Evolutionary conservation across 1,140 invertebrate species (phyloP), one percentile per base, ranked within the genome.

Genomic region (Zaprionus ornatus): DNA sequence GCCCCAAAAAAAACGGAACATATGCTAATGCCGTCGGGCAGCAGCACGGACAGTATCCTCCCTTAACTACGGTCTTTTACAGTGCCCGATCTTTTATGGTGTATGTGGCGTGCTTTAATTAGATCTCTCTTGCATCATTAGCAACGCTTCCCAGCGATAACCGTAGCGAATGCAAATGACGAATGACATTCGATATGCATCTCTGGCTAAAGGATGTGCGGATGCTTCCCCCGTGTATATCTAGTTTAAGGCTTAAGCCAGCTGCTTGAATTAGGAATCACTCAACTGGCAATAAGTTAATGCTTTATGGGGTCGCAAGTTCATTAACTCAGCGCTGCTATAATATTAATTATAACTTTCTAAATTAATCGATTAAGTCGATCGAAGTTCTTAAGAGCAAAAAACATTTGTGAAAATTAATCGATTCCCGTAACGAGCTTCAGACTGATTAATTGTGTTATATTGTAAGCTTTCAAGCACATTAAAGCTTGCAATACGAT

Each of bases 141-240:
- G 74, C 74, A 77, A 87, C 84, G 84, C 73, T 77, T 65, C 60
- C 77, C 56, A 57, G 68, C 73, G 54, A 83, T 83, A 75, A 88
- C 77, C 84, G 77, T 88, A 37, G 70, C 83, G 74, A 87, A 80
- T 83, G 77, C 66, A 71, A 79, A 75, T 71, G 72, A 62, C 63
- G 52, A 64, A 79, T 59, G 79, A 67, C 85, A 84, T 87, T 84
- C 73, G 77, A 88, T 70, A 82, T 74, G 85, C 77, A 84, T 84
- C 87, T 84, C 35, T 29, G 21, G 29, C 40, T 21, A 32, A 12
- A 37, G 40, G 37, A 45, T 17, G n/a, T 17, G n/a, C 3, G 1
- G 2, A n/a, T n/a, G n/a, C n/a, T 17, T n/a, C 6, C n/a, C 40
- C 15, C 40, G n/a, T 5, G 2, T 42, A 3, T 9, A n/a, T 7